Evolutionary conservation across 2,888 invertebrate genomes (phyloP).

Genomic region (Melikaiella ostensackeni): DNA sequence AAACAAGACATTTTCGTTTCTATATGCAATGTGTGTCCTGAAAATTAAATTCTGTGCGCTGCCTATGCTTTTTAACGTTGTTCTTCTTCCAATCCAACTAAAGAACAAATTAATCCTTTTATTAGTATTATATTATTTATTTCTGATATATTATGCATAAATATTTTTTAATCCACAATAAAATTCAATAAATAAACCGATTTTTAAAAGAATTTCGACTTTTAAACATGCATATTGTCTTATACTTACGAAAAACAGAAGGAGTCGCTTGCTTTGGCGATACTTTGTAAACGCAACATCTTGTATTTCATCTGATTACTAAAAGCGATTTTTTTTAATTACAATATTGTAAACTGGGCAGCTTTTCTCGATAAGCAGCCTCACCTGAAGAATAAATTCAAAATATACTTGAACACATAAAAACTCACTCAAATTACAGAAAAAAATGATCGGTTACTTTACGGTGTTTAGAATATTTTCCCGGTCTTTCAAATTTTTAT

Average conservation of each 20-base stretch:
- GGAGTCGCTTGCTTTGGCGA: constrained; percentile 40
- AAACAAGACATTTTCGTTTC: not conserved
- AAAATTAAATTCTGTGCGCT: not conserved
- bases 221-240: not conserved
- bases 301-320: not conserved
- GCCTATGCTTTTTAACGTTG: not conserved
- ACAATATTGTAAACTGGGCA: not conserved
- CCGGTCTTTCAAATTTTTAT: no score
- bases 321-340: not conserved
- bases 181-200: not conserved
- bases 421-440: not conserved
- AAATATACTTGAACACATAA: not conserved
- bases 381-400: not conserved
- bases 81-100: constrained; percentile 23
- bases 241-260: constrained; percentile 46
- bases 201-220: not conserved
- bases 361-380: not conserved
- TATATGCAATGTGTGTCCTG: constrained; percentile 9
- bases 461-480: not conserved
- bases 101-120: not conserved
- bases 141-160: not conserved
- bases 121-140: not conserved
- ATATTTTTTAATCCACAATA: not conserved
- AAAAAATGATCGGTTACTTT: not conserved
- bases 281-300: constrained; percentile 50